phyloP scores from a whole-genome alignment of 2,797 vertebrate genomes.

The Arremon brunneinucha region DNA sequence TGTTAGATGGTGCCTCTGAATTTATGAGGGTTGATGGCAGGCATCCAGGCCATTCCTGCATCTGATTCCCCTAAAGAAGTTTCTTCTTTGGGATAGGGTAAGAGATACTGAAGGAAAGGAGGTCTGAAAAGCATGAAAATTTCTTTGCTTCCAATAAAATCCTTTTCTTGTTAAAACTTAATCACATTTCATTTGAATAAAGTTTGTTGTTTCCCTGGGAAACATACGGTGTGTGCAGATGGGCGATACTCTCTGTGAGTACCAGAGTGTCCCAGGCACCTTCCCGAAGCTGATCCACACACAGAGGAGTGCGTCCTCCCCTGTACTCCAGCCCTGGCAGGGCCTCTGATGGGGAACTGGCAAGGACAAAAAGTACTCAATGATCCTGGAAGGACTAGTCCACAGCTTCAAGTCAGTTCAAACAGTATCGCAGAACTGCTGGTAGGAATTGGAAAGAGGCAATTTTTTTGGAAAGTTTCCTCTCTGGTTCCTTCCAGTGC shows the following conservation, averaged over 20 bases:
- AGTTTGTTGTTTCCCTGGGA: not conserved
- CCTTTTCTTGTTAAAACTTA: not conserved
- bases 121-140: not conserved
- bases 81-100: not conserved
- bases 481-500: not conserved
- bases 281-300: not conserved
- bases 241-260: fast-evolving
- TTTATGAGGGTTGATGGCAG: not conserved
- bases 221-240: not conserved
- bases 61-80: not conserved
- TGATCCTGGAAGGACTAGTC: not conserved
- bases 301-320: not conserved
- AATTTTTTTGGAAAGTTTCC: not conserved
- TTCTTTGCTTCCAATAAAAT: not conserved
- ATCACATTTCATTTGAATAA: not conserved
- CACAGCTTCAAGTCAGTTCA: not conserved
- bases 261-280: not conserved
- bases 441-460: not conserved
- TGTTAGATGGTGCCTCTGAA: not conserved
- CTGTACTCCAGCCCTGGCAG: not conserved
- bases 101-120: not conserved
- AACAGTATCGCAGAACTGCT: not conserved
- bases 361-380: not conserved
- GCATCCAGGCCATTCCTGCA: not conserved
- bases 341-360: not conserved